A percentile compares a stretch with the other conserved stretches of the same genome.
Evolutionary conservation across 2,797 vertebrate species (phyloP).

Genomic region (Micropoecilia bifurca): DNA sequence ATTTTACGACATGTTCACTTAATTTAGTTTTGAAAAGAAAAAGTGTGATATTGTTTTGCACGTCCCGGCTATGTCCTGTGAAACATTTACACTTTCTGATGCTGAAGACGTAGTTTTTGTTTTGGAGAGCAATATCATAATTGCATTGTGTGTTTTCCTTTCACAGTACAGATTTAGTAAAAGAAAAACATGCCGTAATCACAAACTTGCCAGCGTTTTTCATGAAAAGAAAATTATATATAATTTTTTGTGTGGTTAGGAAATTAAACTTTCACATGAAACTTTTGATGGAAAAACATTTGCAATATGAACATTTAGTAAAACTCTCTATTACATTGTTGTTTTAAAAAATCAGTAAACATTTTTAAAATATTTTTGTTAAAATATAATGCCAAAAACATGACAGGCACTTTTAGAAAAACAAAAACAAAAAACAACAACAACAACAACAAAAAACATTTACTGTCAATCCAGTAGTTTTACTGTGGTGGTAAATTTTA

Average conservation of each 20-base stretch:
- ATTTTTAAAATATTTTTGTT: background rate
- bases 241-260: background rate
- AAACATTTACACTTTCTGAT: background rate
- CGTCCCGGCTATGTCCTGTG: no score
- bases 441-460: background rate
- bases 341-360: background rate
- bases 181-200: background rate
- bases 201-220: background rate
- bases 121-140: background rate
- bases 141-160: background rate
- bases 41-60: background rate
- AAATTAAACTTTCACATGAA: background rate
- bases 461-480: constrained; percentile 2
- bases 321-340: background rate
- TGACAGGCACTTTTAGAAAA: background rate
- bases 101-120: background rate
- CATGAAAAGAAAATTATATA: background rate
- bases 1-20: background rate
- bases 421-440: no score
- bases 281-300: background rate
- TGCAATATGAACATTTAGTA: background rate
- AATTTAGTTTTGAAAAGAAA: background rate
- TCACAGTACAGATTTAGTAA: background rate
- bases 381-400: background rate
- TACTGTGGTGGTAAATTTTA: constrained; percentile 6